These are phyloP conservation scores for Hepsetus odoe DNA, from an alignment of 2,113 vertebrate genomes.

Conservation along the genomic window DNA sequence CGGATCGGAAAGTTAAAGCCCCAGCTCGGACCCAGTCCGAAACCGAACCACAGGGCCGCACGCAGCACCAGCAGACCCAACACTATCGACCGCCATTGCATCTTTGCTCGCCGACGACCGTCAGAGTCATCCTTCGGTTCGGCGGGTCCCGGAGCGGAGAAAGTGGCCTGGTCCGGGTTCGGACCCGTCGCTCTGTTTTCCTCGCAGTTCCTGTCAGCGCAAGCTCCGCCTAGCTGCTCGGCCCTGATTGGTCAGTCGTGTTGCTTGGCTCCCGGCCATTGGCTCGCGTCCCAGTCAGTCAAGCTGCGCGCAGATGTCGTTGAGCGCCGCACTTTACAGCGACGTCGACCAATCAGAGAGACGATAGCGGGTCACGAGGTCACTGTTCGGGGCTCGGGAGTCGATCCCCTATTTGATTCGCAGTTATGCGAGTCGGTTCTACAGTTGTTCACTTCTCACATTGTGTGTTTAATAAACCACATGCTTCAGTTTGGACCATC, in stretches of 20 bases:
- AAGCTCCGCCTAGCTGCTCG: constrained; percentile 37
- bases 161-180: no score
- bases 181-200: background rate
- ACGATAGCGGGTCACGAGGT: constrained; percentile 55
- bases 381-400: no score
- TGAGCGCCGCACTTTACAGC: constrained; percentile 59
- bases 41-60: constrained; percentile 83
- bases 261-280: constrained; percentile 54
- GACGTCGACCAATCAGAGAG: constrained; percentile 63
- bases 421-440: no score
- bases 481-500: no score
- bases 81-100: constrained; percentile 95
- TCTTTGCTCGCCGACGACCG: constrained; percentile 77
- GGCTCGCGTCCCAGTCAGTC: constrained; percentile 53
- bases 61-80: constrained; percentile 87
- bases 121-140: constrained; percentile 75
- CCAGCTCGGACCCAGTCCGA: constrained; percentile 83
- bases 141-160: background rate
- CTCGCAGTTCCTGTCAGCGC: constrained; percentile 76
- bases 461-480: no score
- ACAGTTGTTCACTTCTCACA: no score
- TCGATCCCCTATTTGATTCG: no score
- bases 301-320: constrained; percentile 47
- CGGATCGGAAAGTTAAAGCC: constrained; percentile 79
- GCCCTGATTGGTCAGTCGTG: constrained; percentile 62